phyloP scores from a whole-genome alignment of 2,113 vertebrate species.

The Zapornia atra region DNA sequence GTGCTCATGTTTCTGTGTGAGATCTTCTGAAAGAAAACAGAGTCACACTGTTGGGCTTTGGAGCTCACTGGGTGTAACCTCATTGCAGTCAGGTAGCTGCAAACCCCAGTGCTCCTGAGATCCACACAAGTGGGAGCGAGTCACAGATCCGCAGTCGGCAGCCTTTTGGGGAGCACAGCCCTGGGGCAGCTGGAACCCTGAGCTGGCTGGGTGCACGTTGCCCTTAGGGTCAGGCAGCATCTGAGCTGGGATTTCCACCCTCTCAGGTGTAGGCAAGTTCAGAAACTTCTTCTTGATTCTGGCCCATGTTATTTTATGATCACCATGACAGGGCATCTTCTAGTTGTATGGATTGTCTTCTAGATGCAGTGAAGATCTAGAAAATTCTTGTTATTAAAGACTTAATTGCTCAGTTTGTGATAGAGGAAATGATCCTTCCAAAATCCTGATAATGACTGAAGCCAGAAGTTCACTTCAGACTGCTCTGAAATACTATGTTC shows the following conservation, averaged over 20 bases:
- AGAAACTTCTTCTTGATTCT: neutral
- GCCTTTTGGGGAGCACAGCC: neutral
- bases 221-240: neutral
- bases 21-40: neutral
- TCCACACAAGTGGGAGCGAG: accelerated
- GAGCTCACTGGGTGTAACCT: neutral
- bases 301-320: neutral
- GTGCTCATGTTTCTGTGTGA: neutral
- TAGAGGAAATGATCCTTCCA: neutral
- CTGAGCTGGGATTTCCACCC: neutral
- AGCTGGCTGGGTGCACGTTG: accelerated
- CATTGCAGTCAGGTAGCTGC: neutral
- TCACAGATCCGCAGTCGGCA: accelerated
- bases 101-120: neutral
- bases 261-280: neutral
- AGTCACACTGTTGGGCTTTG: neutral
- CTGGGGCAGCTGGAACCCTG: neutral
- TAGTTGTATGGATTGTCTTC: neutral
- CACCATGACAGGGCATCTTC: neutral
- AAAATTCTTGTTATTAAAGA: neutral
- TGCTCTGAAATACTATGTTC: neutral
- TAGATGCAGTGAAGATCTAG: neutral
- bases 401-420: neutral
- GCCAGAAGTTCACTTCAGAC: neutral
- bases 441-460: neutral